Evolutionary conservation across 1,140 invertebrate genomes (phyloP).

Genomic region (Lepidotrigona ventralis): DNA sequence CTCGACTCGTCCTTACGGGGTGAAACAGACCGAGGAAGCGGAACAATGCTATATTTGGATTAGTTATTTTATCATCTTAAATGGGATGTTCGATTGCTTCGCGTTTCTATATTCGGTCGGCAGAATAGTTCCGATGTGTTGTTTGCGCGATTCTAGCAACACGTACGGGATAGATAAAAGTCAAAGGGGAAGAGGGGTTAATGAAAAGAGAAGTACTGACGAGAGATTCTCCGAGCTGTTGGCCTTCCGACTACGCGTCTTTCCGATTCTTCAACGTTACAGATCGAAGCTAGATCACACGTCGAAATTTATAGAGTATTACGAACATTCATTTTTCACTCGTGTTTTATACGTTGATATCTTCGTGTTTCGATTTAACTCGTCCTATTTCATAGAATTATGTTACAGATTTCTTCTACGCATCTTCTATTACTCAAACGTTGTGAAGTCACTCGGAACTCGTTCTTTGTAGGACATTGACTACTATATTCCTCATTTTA

Average conservation of each 20-base stretch:
- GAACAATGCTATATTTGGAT: slow-evolving; percentile 48
- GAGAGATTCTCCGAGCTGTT: slow-evolving; percentile 31
- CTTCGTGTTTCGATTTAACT: background rate
- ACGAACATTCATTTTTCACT: background rate
- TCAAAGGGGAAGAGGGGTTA: background rate
- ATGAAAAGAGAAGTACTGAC: background rate
- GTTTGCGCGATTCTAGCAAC: background rate
- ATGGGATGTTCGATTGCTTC: slow-evolving; percentile 12
- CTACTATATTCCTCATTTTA: background rate
- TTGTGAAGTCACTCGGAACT: background rate
- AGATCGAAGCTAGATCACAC: background rate
- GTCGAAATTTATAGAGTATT: background rate
- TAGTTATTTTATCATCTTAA: slow-evolving; percentile 24
- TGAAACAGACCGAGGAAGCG: slow-evolving; percentile 43
- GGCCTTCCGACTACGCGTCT: background rate
- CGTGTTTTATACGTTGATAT: background rate
- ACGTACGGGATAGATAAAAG: background rate
- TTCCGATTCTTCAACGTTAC: background rate
- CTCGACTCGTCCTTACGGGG: background rate
- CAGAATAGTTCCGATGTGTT: background rate
- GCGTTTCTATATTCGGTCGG: too few species aligned
- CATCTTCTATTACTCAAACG: too few species aligned
- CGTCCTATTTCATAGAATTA: background rate
- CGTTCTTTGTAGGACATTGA: background rate
- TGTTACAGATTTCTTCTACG: background rate